Evolutionary conservation across 1,140 invertebrate species (phyloP).

Genomic region (Muscidifurax raptorellus): DNA sequence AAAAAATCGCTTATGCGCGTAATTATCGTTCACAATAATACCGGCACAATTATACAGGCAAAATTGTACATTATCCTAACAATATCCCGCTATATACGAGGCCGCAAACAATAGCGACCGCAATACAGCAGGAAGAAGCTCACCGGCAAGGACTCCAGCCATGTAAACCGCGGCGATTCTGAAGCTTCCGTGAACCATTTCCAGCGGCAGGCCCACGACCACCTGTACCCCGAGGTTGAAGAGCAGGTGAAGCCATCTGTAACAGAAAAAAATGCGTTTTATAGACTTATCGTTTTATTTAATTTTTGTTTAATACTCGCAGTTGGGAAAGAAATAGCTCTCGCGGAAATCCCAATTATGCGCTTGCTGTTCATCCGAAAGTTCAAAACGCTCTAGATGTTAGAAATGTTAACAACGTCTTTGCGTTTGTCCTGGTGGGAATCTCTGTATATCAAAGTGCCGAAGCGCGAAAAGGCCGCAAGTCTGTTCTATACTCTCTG

Average conservation of each 20-base stretch:
- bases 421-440: background rate
- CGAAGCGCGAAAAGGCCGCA: background rate
- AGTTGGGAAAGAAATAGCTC: background rate
- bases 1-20: no score
- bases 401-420: slow-evolving; percentile 30
- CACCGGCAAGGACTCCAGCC: slow-evolving; percentile 92
- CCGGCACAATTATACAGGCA: no score
- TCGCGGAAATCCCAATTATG: no score
- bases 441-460: background rate
- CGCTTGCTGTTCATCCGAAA: background rate
- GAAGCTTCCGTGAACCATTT: slow-evolving; percentile 97
- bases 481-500: background rate
- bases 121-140: slow-evolving; percentile 54
- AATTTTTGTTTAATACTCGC: no score
- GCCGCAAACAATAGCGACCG: background rate
- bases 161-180: slow-evolving; percentile 94
- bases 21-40: no score
- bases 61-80: no score
- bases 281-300: no score
- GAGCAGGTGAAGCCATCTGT: slow-evolving; percentile 93
- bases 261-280: slow-evolving; percentile 72
- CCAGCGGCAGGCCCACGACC: slow-evolving; percentile 92
- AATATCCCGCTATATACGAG: background rate
- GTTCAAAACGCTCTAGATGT: slow-evolving; percentile 42
- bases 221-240: slow-evolving; percentile 96